A percentile compares a stretch with the other conserved stretches of the same genome.
These are phyloP conservation scores for Aythya fuligula DNA, from an alignment of 2,797 vertebrate genomes.

Conservation along the genomic window DNA sequence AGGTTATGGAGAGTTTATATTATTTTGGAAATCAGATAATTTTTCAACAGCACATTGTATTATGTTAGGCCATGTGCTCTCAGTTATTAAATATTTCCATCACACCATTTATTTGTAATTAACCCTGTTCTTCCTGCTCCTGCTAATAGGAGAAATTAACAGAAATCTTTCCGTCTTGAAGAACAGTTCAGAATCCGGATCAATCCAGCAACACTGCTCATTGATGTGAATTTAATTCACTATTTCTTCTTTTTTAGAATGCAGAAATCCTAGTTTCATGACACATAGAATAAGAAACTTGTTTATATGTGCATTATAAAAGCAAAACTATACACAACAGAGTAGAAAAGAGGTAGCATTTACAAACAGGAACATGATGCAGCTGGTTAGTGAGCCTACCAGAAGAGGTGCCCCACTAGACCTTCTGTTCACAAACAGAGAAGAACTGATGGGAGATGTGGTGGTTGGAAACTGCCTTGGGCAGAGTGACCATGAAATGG, in stretches of 20 bases:
- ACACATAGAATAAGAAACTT: neutral
- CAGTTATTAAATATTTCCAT: neutral
- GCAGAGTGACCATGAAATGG: no score
- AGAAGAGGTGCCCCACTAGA: no score
- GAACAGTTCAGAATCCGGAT: neutral
- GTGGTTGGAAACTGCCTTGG: no score
- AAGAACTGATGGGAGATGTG: no score
- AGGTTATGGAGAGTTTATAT: neutral
- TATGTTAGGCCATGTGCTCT: neutral
- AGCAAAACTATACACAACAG: neutral
- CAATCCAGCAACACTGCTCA: neutral
- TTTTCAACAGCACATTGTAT: neutral
- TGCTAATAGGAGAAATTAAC: neutral
- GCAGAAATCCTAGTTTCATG: neutral
- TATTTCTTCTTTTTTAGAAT: neutral
- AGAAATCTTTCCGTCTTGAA: neutral
- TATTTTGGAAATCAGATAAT: neutral
- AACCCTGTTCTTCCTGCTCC: neutral
- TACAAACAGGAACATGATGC: neutral
- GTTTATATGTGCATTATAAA: neutral
- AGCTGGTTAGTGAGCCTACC: no score
- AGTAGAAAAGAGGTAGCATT: neutral
- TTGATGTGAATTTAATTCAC: neutral
- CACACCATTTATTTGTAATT: neutral
- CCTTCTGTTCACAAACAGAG: no score